phyloP scores from a whole-genome alignment of 2,113 vertebrate species.

The Pyxicephalus adspersus region DNA sequence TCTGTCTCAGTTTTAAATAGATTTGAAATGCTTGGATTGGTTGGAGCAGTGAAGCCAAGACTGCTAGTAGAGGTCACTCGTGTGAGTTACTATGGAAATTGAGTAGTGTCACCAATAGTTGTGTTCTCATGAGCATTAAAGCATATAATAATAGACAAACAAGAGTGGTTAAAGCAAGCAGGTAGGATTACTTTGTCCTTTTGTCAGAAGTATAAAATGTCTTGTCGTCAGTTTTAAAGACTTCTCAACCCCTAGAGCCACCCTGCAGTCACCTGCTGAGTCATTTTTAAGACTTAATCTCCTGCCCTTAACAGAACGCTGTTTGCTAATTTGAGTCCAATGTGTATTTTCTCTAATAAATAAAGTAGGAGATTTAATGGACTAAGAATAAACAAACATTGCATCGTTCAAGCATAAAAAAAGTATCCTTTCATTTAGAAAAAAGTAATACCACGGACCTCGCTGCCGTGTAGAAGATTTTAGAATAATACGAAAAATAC shows the following conservation, averaged over 20 bases:
- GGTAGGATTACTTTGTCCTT: conserved; percentile 95
- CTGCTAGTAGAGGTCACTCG: conserved; percentile 78
- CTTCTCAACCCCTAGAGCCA: conserved; percentile 86
- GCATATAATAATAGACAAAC: conserved; percentile 89
- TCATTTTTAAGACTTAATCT: conserved; percentile 87
- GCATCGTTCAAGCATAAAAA: conserved; percentile 59
- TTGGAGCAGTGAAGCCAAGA: conserved; percentile 69
- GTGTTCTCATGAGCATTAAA: conserved; percentile 88
- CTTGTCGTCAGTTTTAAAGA: conserved; percentile 96
- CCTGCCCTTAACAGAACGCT: conserved; percentile 78
- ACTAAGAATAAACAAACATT: conserved; percentile 68
- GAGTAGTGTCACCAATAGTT: conserved; percentile 89
- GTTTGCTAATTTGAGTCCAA: conserved; percentile 83
- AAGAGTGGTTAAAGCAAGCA: conserved; percentile 94
- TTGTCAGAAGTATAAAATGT: conserved; percentile 97
- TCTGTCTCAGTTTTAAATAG: conserved; percentile 75
- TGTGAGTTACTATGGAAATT: conserved; percentile 98
- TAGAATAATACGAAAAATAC: conserved; percentile 55
- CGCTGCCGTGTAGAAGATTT: not conserved
- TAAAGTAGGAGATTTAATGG: conserved; percentile 77
- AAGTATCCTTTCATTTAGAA: not conserved
- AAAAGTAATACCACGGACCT: conserved; percentile 34
- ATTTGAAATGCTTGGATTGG: conserved; percentile 76
- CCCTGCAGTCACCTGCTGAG: conserved; percentile 81
- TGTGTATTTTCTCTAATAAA: conserved; percentile 77